phyloP scores from a whole-genome alignment of 1,140 invertebrate genomes.

The Leptoteleia sp. region DNA sequence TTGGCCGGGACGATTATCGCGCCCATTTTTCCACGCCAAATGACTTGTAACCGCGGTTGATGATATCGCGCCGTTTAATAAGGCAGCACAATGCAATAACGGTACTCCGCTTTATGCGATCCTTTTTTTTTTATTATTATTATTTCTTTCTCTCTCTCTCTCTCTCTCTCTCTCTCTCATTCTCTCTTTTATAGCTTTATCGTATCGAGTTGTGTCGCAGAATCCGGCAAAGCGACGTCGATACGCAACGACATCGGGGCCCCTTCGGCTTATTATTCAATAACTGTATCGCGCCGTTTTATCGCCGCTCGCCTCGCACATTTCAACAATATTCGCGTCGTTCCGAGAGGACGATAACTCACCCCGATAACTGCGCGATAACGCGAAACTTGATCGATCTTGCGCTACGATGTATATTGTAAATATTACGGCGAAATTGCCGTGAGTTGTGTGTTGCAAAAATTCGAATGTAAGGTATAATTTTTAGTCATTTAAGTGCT shows the following conservation, averaged over 20 bases:
- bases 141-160: too few species aligned
- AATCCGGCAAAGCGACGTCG: conserved; percentile 18
- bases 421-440: too few species aligned
- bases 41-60: conserved; percentile 8
- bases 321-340: conserved; percentile 26
- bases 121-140: too few species aligned
- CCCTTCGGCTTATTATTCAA: conserved; percentile 40
- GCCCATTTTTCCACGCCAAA: conserved; percentile 2
- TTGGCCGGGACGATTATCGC: conserved; percentile 1
- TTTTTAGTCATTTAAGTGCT: too few species aligned
- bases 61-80: conserved; percentile 10
- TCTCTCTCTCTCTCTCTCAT: too few species aligned
- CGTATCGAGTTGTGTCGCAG: conserved; percentile 16
- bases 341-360: conserved; percentile 22
- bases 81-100: conserved; percentile 2
- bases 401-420: too few species aligned
- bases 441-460: too few species aligned
- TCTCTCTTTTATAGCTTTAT: conserved; percentile 24
- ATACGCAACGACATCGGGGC: conserved; percentile 13
- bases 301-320: conserved; percentile 18
- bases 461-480: too few species aligned
- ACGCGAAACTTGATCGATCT: conserved; percentile 17
- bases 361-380: conserved; percentile 17
- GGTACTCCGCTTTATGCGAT: background rate
- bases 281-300: conserved; percentile 29